Conservation (phyloP, 2,888 invertebrate genomes). For the Eulithis prunata region DNA sequence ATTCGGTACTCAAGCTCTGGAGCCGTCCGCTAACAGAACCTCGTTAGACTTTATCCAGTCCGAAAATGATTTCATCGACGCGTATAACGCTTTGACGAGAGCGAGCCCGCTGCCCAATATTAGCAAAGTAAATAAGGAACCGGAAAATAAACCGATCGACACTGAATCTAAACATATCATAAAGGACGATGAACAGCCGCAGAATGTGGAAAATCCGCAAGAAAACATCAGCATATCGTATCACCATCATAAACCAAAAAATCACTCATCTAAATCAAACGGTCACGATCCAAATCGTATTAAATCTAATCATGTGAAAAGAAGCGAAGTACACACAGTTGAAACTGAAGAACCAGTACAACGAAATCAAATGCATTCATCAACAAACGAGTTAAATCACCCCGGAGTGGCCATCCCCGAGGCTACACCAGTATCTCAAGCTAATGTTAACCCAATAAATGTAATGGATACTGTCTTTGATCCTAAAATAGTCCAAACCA, state of each 20-base stretch:
- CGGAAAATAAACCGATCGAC: conserved; percentile 15
- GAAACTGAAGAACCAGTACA: conserved; percentile 10
- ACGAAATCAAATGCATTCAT: conserved; percentile 11
- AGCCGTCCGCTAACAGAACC: conserved; percentile 35
- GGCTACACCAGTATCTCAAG: conserved; percentile 1
- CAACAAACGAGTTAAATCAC: conserved; percentile 12
- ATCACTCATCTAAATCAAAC: conserved; percentile 15
- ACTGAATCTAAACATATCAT: conserved; percentile 12
- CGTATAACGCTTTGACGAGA: conserved; percentile 75
- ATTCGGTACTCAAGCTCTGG: background rate
- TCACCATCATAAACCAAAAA: conserved; percentile 24
- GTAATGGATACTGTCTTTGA: conserved; percentile 1
- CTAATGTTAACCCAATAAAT: conserved; percentile 4
- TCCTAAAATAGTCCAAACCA: conserved; percentile 8
- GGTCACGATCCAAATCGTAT: background rate
- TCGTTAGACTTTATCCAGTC: conserved; percentile 69
- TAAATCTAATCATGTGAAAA: conserved; percentile 8
- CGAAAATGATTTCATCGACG: conserved; percentile 79
- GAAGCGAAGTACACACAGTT: conserved; percentile 3
- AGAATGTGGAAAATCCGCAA: conserved; percentile 13
- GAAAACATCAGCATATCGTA: conserved; percentile 17
- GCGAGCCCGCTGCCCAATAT: conserved; percentile 73
- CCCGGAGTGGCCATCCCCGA: background rate
- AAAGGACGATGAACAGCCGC: conserved; percentile 27
- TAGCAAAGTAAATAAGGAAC: conserved; percentile 35